Evolutionary conservation across 2,888 invertebrate species (phyloP), one percentile per base, ranked within the genome.

Genomic region (Heteropelma amictum): DNA sequence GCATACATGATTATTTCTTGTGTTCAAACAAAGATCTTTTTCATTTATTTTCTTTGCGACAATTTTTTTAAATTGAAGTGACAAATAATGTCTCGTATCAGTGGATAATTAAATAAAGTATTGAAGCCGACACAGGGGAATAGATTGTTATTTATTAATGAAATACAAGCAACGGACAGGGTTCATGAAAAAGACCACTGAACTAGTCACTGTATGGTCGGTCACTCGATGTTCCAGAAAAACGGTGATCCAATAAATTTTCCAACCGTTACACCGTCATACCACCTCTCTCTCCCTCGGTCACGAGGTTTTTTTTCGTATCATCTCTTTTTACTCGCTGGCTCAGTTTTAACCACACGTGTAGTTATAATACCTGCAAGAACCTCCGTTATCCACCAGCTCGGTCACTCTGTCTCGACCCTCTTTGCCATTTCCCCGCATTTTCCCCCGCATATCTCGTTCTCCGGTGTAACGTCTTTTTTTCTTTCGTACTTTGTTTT

Each of bases 211-310:
- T 17, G 40, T 56, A 69, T 54, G 35, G 19, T 28, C 49, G 40
- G 21, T 38, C 58, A 45, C 33, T 35, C 67, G 47, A 8, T 63
- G 67, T 71, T 67, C 71, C 56, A 75, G 67, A 75, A 75, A 75
- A 75, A 61, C 61, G 67, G 60, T 71, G 75, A 71, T 75, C 67
- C 75, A 71, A 71, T 75, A 75, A 71, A 75, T 75, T 75, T 70
- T 70, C 69, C 65, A 61, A 70, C 65, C 65, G 54, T 65, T 60
- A 61, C 74, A 54, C 60, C 47, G 30, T 14, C 28, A 19, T 30
- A 47, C 28, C 19, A 23, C 7, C 40, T 30, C 28, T 64, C 12
- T 40, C 28, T 26, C 49, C 56, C 49, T 28, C 26, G 21, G 10
- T 45, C n/a, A 30, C 45, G n/a, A 30, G 17, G 23, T 53, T 23